These are phyloP conservation scores for Eristalis intricaria DNA, from an alignment of 2,888 invertebrate species.

Conservation along the genomic window DNA sequence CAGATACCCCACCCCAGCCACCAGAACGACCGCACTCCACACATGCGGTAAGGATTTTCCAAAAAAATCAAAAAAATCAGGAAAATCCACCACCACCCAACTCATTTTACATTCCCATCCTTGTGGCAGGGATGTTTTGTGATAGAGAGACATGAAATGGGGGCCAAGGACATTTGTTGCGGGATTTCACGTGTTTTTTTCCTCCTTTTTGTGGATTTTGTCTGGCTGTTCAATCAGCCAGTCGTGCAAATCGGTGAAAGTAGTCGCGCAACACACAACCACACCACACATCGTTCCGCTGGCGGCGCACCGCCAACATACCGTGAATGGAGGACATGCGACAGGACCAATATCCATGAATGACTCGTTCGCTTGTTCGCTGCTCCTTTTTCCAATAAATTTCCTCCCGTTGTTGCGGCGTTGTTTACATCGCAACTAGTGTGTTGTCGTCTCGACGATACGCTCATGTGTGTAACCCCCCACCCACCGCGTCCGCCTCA, in stretches of 20 bases:
- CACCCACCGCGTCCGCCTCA: background rate
- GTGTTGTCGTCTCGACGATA: slow-evolving; percentile 53
- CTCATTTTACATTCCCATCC: slow-evolving; percentile 44
- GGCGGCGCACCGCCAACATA: background rate
- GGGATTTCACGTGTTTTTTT: background rate
- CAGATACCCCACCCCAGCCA: slow-evolving; percentile 35
- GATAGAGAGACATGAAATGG: slow-evolving; percentile 33
- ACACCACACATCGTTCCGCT: slow-evolving; percentile 12
- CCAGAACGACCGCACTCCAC: slow-evolving; percentile 2
- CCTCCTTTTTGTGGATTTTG: slow-evolving; percentile 50
- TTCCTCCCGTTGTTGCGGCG: slow-evolving; percentile 25
- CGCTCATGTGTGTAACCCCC: slow-evolving; percentile 25
- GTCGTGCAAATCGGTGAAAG: slow-evolving; percentile 70
- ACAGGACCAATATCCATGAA: slow-evolving; percentile 47
- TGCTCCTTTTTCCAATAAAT: slow-evolving; percentile 40
- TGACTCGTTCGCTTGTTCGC: slow-evolving; percentile 49
- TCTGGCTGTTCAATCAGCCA: slow-evolving; percentile 66
- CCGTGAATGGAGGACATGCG: slow-evolving; percentile 29
- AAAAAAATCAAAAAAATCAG: slow-evolving; percentile 17
- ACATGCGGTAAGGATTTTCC: slow-evolving; percentile 56
- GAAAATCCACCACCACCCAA: slow-evolving; percentile 37
- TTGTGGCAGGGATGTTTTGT: slow-evolving; percentile 40
- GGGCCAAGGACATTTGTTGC: slow-evolving; percentile 63
- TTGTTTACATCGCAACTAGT: slow-evolving; percentile 71
- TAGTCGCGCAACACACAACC: slow-evolving; percentile 52